phyloP scores from a whole-genome alignment of 2,888 invertebrate species.

The Gasteruption jaculator region DNA sequence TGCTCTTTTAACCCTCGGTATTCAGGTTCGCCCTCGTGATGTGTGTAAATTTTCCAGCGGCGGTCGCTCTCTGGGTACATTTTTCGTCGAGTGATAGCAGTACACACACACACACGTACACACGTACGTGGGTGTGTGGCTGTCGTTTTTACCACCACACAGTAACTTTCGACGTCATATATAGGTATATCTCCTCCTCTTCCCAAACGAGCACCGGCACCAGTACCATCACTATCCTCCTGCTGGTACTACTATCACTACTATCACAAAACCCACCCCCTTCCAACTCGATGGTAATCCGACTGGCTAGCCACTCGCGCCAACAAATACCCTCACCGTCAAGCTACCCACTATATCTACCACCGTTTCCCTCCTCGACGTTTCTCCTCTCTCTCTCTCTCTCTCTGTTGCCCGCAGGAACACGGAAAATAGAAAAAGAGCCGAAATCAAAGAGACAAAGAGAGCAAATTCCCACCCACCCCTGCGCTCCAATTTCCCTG shows the following conservation, averaged over 20 bases:
- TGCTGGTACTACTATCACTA: slow-evolving; percentile 15
- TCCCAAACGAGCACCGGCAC: slow-evolving; percentile 20
- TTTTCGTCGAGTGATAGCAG: slow-evolving; percentile 50
- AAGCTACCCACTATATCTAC: slow-evolving; percentile 38
- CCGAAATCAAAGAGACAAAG: too few species aligned
- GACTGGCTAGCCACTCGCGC: slow-evolving; percentile 52
- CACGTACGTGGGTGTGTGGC: too few species aligned
- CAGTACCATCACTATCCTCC: slow-evolving; percentile 17
- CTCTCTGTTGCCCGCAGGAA: slow-evolving; percentile 4
- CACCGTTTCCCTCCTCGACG: slow-evolving; percentile 18
- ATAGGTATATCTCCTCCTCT: too few species aligned
- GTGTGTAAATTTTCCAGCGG: slow-evolving; percentile 52
- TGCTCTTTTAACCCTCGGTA: slow-evolving; percentile 51
- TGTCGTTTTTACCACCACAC: too few species aligned
- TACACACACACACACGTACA: too few species aligned
- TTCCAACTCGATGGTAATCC: slow-evolving; percentile 47
- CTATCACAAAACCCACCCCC: slow-evolving; percentile 24
- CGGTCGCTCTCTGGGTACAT: slow-evolving; percentile 47
- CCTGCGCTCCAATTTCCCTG: slow-evolving; percentile 9
- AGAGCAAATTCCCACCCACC: too few species aligned
- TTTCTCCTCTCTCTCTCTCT: slow-evolving; percentile 11
- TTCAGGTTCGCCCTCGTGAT: slow-evolving; percentile 46
- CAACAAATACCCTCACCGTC: slow-evolving; percentile 50
- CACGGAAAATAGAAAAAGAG: too few species aligned
- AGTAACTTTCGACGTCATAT: too few species aligned